Evolutionary conservation across 2,113 vertebrate genomes (phyloP), one percentile per base, ranked within the genome.

Genomic region (Dicrurus megarhynchus): DNA sequence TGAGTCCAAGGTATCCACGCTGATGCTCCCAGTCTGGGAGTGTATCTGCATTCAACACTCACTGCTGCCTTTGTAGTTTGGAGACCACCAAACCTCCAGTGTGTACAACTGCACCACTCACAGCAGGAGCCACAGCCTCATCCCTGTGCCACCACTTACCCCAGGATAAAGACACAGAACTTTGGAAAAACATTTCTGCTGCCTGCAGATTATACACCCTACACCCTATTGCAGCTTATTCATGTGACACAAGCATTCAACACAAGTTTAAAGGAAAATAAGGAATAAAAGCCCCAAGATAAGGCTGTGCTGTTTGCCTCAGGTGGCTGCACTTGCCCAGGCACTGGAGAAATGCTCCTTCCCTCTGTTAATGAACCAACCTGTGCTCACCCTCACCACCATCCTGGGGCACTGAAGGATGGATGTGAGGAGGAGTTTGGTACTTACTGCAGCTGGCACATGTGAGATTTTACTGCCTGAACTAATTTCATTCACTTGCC

Each of bases 61-160:
- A 6, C 12, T 16, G 53, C 1, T 60, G 55, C 55, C 80, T 81
- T 13, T 17, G 22, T 0, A 16, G 26, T 27, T 0, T 74, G 82
- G 74, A 61, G 46, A 74, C 12, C 89, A 70, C 16, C 24, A 9
- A 35, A 16, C 23, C 69, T 56, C 23, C 63, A 33, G 7, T 1
- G 15, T 1, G 7, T 4, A 6, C 1, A 1, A 21, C n/a, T 1
- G 7, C 35, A 20, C 1, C 46, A 2, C 47, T 12, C 32, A 0
- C 49, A 39, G 2, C 2, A 65, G 52, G 39, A 81, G 49, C 23
- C 2, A 6, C 47, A 4, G 35, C 0, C 39, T 39, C 77, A 24
- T 2, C 57, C n/a, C 57, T 13, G 57, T 2, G 9, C 59, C 16
- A 4, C 41, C 59, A 5, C 52, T 7, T 10, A 3, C 11, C 4